These are phyloP conservation scores for Borostomias antarcticus DNA, from an alignment of 2,797 vertebrate genomes.

Conservation along the genomic window DNA sequence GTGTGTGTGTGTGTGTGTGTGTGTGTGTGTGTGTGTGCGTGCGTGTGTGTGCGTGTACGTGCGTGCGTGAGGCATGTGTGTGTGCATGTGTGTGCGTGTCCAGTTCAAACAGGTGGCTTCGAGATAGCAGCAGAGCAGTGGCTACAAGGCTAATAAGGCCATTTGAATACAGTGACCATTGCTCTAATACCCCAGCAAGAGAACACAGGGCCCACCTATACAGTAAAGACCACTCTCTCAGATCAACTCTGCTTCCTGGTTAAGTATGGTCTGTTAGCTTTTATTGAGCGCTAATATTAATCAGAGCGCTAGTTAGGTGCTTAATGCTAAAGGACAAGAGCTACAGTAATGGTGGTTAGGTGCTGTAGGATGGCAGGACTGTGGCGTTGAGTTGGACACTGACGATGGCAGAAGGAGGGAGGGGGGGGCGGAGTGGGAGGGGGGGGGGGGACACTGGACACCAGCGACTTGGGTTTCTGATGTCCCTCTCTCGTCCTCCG, in stretches of 20 bases:
- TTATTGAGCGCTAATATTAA: constrained; percentile 66
- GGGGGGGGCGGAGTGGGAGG: neutral
- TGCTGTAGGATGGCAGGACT: constrained; percentile 12
- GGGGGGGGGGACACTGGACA: neutral
- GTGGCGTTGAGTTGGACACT: neutral
- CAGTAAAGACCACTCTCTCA: constrained; percentile 46
- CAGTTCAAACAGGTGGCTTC: constrained; percentile 64
- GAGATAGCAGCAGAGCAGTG: constrained; percentile 68
- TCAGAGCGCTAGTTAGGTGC: constrained; percentile 60
- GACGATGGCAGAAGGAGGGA: constrained; percentile 23
- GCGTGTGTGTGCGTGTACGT: neutral
- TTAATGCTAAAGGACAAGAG: constrained; percentile 55
- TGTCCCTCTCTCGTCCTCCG: no score
- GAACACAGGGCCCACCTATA: constrained; percentile 31
- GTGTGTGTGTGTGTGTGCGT: constrained; percentile 46
- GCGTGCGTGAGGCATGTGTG: constrained; percentile 17
- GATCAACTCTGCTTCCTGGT: constrained; percentile 61
- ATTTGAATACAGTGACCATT: constrained; percentile 84
- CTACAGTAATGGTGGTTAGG: constrained; percentile 57
- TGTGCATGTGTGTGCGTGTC: constrained; percentile 40
- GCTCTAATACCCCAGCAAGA: constrained; percentile 73
- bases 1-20: constrained; percentile 39
- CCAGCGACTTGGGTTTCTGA: no score
- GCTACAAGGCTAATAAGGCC: constrained; percentile 87
- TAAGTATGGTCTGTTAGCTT: constrained; percentile 55